Percentiles rank a stretch among this genome's conserved stretches.
These are phyloP conservation scores for Nannoperca australis DNA, from an alignment of 2,797 vertebrate genomes.

Conservation along the genomic window DNA sequence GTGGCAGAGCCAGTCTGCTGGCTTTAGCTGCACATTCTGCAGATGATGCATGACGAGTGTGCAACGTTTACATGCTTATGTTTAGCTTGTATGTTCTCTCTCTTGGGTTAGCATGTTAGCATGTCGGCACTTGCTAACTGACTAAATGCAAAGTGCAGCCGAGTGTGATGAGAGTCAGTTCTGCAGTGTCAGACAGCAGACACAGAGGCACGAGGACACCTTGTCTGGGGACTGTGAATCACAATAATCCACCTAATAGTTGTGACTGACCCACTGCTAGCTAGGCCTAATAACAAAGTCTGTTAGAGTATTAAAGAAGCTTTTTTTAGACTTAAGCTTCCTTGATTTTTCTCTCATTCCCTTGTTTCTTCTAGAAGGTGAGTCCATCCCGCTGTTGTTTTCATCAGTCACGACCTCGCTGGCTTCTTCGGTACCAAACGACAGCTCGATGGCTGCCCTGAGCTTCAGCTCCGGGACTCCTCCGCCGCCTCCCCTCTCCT, in stretches of 20 bases:
- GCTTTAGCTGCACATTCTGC: slow-evolving; percentile 6
- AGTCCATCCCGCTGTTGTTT: neutral
- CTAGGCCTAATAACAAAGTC: too few species aligned
- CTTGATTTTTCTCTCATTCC: neutral
- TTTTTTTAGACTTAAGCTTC: neutral
- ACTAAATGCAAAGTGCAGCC: neutral
- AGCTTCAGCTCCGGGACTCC: neutral
- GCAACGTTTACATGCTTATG: neutral
- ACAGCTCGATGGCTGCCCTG: neutral
- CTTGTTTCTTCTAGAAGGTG: neutral
- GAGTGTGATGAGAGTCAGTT: neutral
- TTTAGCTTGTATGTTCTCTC: neutral
- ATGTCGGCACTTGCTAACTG: neutral
- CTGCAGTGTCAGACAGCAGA: neutral
- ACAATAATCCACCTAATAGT: neutral
- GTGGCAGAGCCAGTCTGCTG: neutral
- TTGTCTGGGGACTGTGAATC: neutral
- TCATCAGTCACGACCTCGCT: fast-evolving
- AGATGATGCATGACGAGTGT: neutral
- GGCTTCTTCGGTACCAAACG: slow-evolving; percentile 62
- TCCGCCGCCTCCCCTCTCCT: fast-evolving
- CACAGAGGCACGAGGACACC: neutral
- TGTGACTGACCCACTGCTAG: too few species aligned
- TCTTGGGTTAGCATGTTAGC: too few species aligned
- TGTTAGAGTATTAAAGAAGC: too few species aligned